Percentiles rank a stretch among this genome's conserved stretches.
Evolutionary conservation across 2,888 invertebrate species (phyloP).

Genomic region (Drosophila lacicola): DNA sequence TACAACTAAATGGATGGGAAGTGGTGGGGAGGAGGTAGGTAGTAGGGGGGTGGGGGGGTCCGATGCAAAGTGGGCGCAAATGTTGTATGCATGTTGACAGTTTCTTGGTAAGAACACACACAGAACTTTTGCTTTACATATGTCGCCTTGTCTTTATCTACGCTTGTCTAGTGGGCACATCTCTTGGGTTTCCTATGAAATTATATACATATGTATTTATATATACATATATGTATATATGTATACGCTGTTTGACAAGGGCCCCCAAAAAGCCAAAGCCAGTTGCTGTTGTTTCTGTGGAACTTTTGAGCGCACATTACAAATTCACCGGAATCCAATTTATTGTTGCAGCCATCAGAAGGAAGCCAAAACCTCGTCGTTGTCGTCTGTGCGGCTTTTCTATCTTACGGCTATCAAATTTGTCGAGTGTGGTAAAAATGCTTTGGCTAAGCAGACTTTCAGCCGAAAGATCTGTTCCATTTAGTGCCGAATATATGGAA

Average conservation of each 20-base stretch:
- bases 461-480: slow-evolving; percentile 20
- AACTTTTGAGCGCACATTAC: slow-evolving; percentile 74
- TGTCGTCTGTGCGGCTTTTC: slow-evolving; percentile 42
- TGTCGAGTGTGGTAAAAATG: slow-evolving; percentile 37
- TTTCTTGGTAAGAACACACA: slow-evolving; percentile 65
- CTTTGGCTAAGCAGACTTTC: slow-evolving; percentile 15
- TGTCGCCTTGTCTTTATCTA: slow-evolving; percentile 54
- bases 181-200: slow-evolving; percentile 62
- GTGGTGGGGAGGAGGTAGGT: no score
- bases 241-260: slow-evolving; percentile 26
- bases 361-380: slow-evolving; percentile 31
- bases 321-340: slow-evolving; percentile 77
- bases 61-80: slow-evolving; percentile 36
- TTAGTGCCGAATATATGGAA: slow-evolving; percentile 13
- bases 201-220: slow-evolving; percentile 24
- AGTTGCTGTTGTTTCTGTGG: slow-evolving; percentile 50
- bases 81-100: slow-evolving; percentile 64
- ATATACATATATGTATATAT: slow-evolving; percentile 8
- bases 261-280: slow-evolving; percentile 47
- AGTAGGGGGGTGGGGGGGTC: slow-evolving; percentile 3
- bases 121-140: slow-evolving; percentile 63
- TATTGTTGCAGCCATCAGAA: slow-evolving; percentile 62
- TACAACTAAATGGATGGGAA: slow-evolving; percentile 59
- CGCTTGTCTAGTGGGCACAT: slow-evolving; percentile 30
- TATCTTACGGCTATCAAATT: slow-evolving; percentile 54